A percentile compares a stretch with the other conserved stretches of the same genome.
Conservation (phyloP, 2,888 invertebrate species). For the Diplolepis rosae region DNA sequence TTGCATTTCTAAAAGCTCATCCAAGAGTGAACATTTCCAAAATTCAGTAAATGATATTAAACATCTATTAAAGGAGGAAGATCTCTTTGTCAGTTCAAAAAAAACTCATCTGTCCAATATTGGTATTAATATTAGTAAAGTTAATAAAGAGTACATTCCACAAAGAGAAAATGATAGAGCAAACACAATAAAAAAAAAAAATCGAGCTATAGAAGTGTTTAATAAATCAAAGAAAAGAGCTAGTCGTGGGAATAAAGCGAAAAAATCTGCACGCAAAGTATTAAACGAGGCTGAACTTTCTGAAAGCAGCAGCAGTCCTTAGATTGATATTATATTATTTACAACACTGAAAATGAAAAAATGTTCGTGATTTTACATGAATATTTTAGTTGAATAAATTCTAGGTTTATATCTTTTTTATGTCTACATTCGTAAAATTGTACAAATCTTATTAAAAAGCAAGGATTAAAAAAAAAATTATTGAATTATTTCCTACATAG, state of each 20-base stretch:
- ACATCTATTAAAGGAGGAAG: slow-evolving; percentile 56
- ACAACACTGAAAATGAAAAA: no score
- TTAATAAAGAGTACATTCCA: slow-evolving; percentile 76
- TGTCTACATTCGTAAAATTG: no score
- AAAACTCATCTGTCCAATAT: slow-evolving; percentile 44
- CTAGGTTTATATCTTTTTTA: no score
- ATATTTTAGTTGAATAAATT: no score
- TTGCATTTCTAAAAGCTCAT: no score
- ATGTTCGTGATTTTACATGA: no score
- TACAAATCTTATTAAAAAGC: no score
- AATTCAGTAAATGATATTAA: slow-evolving; percentile 33
- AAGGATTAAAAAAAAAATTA: no score
- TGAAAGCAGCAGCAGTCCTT: slow-evolving; percentile 79
- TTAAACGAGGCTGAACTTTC: slow-evolving; percentile 81
- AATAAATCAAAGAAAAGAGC: slow-evolving; percentile 80
- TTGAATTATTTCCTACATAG: no score
- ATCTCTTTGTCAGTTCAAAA: slow-evolving; percentile 43
- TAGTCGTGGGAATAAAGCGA: slow-evolving; percentile 75
- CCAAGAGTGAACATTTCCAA: no score
- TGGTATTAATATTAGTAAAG: slow-evolving; percentile 25
- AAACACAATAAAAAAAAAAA: slow-evolving; percentile 80
- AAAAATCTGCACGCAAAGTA: slow-evolving; percentile 69
- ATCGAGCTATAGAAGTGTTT: slow-evolving; percentile 84
- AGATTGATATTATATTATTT: no score
- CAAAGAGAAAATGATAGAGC: slow-evolving; percentile 82